phyloP scores from a whole-genome alignment of 2,113 vertebrate genomes.

The Brachyhypopomus occidentalis region DNA sequence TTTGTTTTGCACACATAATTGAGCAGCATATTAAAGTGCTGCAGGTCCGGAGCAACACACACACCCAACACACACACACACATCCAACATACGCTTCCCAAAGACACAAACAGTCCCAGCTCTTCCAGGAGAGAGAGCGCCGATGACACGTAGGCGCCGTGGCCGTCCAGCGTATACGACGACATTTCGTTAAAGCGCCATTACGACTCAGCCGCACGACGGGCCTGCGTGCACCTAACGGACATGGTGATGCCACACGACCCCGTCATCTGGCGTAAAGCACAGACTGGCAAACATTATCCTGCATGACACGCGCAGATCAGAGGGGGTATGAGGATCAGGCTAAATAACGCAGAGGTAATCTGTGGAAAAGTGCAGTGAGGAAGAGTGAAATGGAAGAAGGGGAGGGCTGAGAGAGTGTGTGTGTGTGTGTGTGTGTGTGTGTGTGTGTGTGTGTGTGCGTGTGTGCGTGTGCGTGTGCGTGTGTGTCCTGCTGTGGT shows the following conservation, averaged over 20 bases:
- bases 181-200: neutral
- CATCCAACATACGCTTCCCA: too few species aligned
- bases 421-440: conserved; percentile 31
- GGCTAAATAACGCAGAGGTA: neutral
- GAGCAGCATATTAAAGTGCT: too few species aligned
- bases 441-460: conserved; percentile 21
- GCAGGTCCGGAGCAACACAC: too few species aligned
- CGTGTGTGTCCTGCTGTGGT: conserved; percentile 40
- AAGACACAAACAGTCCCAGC: too few species aligned
- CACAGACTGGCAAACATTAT: conserved; percentile 1
- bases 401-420: neutral
- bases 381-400: neutral
- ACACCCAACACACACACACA: too few species aligned
- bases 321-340: conserved; percentile 4
- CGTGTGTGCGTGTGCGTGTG: too few species aligned
- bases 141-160: too few species aligned
- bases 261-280: neutral
- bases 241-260: neutral
- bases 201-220: neutral
- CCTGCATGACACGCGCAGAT: conserved; percentile 2
- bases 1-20: too few species aligned
- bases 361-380: neutral
- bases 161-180: neutral
- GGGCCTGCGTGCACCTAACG: neutral
- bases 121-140: too few species aligned